phyloP scores from a whole-genome alignment of 1,140 invertebrate genomes.

The Euura saliciscinereae region DNA sequence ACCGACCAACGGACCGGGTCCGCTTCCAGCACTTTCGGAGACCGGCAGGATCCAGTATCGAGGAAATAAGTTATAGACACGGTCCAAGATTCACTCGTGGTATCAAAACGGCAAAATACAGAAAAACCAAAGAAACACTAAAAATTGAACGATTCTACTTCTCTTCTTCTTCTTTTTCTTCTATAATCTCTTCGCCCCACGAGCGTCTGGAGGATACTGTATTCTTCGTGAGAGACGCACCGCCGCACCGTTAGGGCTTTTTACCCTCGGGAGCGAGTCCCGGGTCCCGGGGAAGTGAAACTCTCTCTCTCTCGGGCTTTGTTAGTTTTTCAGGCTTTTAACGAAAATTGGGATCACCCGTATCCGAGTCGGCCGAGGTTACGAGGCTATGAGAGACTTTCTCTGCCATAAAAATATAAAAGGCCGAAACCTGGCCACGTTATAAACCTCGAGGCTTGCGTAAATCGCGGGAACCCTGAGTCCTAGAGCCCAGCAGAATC shows the following conservation, averaged over 20 bases:
- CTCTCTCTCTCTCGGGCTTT: conserved; percentile 1
- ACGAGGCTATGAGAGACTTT: conserved; percentile 45
- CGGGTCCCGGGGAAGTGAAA: neutral
- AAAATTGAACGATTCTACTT: neutral
- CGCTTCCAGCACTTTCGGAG: conserved; percentile 8
- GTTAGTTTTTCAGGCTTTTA: conserved; percentile 40
- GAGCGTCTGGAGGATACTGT: neutral
- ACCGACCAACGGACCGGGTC: conserved; percentile 39
- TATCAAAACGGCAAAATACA: too few relatives aligned
- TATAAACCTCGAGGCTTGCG: conserved; percentile 45
- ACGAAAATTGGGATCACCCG: conserved; percentile 44
- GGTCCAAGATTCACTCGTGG: too few relatives aligned
- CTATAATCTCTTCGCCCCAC: neutral
- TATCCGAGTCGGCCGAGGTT: conserved; percentile 34
- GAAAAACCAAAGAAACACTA: too few relatives aligned
- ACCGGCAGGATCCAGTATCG: too few relatives aligned
- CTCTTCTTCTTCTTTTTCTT: too few relatives aligned
- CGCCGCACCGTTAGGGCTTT: neutral
- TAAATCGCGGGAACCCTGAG: conserved; percentile 51
- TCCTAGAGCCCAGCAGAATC: conserved; percentile 33
- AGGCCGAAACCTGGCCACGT: too few relatives aligned
- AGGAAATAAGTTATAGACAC: neutral
- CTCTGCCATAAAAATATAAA: conserved; percentile 58
- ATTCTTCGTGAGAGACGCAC: neutral
- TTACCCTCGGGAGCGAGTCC: neutral